Evolutionary conservation across 2,888 invertebrate genomes (phyloP), one percentile per base, ranked within the genome.

Genomic region (Iphiclides podalirius): DNA sequence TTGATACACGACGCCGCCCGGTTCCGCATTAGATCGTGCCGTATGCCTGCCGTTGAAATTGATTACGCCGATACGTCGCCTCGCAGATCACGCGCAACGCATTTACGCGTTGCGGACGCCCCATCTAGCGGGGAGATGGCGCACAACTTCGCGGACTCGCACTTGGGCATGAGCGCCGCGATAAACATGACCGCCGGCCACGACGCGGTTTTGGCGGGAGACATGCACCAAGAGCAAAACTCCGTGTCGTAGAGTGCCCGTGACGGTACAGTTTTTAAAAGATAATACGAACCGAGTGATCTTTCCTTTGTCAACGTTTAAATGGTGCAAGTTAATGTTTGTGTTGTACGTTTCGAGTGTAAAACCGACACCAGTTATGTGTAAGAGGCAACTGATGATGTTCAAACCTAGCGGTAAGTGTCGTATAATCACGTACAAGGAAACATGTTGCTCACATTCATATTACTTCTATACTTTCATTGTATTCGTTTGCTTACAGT

Each of bases 141-240:
- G 75, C 87, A 88, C 80, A 88, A 86, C 75, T 89, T 89, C 73
- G 78, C 84, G 49, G 85, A 85, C 70, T 70, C 74, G 55, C 80
- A 77, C 60, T 70, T 84, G 60, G 71, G 79, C 59, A 84, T 84
- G 75, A 88, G 76, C 73, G 79, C 69, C n/a, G 87, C 87, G 67
- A n/a, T n/a, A n/a, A 91, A 83, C 73, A 88, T 87, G 87, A 82
- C 89, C 51, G 77, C 90, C 82, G 76, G 90, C 72, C 84, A 90
- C 79, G 76, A 90, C 79, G 72, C 88, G 78, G 72, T 81, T 71
- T 60, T 86, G 67, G 75, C 83, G 64, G 71, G 67, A 64, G 79
- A 86, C 59, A 67, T 86, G 55, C 75, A n/a, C n/a, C 78, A 81
- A 63, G 71, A 73, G 64, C 79, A 79, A 67, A 83, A 75, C 69